Percentiles rank a stretch among this genome's conserved stretches.
Evolutionary conservation across 2,888 invertebrate species (phyloP).

Genomic region (Hedya salicella): DNA sequence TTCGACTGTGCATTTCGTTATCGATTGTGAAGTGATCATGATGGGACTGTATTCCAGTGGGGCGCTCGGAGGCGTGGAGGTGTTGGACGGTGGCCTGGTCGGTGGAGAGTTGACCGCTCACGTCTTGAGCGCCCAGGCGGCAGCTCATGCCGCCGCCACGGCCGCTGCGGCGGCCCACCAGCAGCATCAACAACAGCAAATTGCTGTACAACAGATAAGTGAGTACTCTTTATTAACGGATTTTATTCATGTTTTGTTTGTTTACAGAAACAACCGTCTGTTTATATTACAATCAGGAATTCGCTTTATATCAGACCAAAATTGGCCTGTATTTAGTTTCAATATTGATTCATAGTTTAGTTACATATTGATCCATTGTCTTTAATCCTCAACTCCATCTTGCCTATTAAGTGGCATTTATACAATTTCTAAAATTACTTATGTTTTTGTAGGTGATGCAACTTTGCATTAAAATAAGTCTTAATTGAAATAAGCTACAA

Average conservation of each 20-base stretch:
- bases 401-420: too few relatives aligned
- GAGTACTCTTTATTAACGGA: slow-evolving; percentile 53
- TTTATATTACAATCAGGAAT: background rate
- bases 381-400: too few relatives aligned
- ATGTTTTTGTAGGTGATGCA: too few relatives aligned
- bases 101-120: slow-evolving; percentile 77
- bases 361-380: too few relatives aligned
- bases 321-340: too few relatives aligned
- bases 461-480: too few relatives aligned
- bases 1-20: slow-evolving; percentile 40
- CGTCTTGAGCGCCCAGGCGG: slow-evolving; percentile 79
- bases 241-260: background rate
- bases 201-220: slow-evolving; percentile 77
- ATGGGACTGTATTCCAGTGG: slow-evolving; percentile 85
- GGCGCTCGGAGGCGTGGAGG: slow-evolving; percentile 82
- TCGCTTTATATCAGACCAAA: too few relatives aligned
- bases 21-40: slow-evolving; percentile 63
- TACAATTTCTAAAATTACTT: too few relatives aligned
- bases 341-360: too few relatives aligned
- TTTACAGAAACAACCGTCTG: background rate
- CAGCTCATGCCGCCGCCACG: slow-evolving; percentile 78
- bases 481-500: too few relatives aligned
- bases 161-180: slow-evolving; percentile 74
- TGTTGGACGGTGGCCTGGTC: slow-evolving; percentile 75
- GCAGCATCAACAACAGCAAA: slow-evolving; percentile 71